Evolutionary conservation across 2,797 vertebrate genomes (phyloP).

Genomic region (Natrix natrix): DNA sequence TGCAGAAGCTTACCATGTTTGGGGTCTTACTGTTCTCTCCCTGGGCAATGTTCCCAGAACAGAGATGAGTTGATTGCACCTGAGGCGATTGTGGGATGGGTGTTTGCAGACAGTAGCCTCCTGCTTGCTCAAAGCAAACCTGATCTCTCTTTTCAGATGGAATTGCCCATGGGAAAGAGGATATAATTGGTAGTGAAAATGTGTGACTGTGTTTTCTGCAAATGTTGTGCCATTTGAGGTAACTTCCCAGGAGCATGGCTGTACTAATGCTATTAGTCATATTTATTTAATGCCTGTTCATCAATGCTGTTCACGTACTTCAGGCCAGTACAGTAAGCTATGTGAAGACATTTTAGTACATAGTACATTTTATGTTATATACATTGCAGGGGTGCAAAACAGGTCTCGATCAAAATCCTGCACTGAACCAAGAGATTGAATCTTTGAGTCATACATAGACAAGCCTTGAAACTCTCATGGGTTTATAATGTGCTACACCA

Average conservation of each 20-base stretch:
- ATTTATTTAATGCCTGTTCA: neutral
- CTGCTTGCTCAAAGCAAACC: constrained; percentile 6
- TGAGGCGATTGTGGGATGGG: constrained; percentile 15
- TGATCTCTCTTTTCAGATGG: neutral
- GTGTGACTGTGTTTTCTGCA: neutral
- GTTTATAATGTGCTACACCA: neutral
- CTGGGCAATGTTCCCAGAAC: constrained; percentile 31
- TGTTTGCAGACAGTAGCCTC: constrained; percentile 15
- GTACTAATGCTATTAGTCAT: neutral
- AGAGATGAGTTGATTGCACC: constrained; percentile 25
- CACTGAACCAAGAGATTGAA: neutral
- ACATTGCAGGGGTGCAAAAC: neutral
- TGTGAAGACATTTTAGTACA: neutral
- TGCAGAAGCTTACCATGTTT: neutral
- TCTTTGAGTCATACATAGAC: neutral
- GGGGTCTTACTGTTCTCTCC: neutral
- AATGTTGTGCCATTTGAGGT: neutral
- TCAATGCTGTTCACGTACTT: neutral
- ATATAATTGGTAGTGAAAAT: neutral
- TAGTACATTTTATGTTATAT: neutral
- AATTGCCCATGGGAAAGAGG: constrained; percentile 2
- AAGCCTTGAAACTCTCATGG: neutral
- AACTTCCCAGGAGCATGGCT: neutral
- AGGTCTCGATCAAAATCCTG: neutral
- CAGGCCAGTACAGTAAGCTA: neutral